phyloP scores from a whole-genome alignment of 2,888 invertebrate species.

The Acanthococcus lagerstroemiae region DNA sequence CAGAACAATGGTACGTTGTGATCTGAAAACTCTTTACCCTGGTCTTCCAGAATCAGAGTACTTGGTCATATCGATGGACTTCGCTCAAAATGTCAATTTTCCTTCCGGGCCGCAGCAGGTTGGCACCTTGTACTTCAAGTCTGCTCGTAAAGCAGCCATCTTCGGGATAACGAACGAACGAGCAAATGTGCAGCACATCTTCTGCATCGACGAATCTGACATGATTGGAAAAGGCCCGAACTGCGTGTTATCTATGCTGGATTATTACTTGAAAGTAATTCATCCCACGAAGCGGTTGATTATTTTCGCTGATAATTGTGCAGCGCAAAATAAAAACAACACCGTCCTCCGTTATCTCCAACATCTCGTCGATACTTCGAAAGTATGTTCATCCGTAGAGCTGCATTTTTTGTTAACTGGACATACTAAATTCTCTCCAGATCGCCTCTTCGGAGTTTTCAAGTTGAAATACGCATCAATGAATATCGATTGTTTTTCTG shows the following conservation, averaged over 20 bases:
- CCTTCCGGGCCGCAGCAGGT: neutral
- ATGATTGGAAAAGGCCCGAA: slow-evolving; percentile 8
- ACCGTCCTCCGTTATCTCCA: neutral
- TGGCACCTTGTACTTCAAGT: neutral
- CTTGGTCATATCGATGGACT: too few relatives aligned
- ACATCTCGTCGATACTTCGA: neutral
- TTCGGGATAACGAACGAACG: neutral
- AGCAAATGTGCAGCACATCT: neutral
- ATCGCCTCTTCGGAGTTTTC: neutral
- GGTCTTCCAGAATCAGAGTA: too few relatives aligned
- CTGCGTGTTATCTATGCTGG: neutral
- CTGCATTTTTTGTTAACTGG: neutral
- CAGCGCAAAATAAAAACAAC: slow-evolving; percentile 7
- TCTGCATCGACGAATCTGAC: neutral
- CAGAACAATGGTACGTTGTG: neutral
- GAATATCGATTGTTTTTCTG: slow-evolving; percentile 1
- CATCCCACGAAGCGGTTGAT: neutral
- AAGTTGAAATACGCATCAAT: neutral
- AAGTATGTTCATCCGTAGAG: too few relatives aligned
- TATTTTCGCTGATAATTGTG: slow-evolving; percentile 8
- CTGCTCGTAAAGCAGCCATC: neutral
- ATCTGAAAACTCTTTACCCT: neutral
- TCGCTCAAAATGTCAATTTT: neutral
- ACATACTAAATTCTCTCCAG: neutral
- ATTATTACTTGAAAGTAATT: neutral